A percentile compares a stretch with the other conserved stretches of the same genome.
phyloP scores from a whole-genome alignment of 2,113 vertebrate species.

The Cinclus cinclus region DNA sequence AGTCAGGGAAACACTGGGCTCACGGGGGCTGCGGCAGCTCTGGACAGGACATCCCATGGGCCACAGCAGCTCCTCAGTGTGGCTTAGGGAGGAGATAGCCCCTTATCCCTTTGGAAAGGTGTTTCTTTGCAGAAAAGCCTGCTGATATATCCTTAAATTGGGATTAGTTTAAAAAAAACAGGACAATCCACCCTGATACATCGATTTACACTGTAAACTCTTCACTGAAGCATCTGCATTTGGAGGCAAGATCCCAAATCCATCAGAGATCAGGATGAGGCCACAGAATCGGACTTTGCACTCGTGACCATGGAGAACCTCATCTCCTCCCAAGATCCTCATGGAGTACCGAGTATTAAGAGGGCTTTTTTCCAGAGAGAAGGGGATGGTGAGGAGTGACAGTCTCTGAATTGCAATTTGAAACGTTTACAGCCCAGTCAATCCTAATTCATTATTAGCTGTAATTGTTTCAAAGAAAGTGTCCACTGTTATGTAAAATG shows the following conservation, averaged over 20 bases:
- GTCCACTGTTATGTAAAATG: slow-evolving; percentile 76
- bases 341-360: not conserved
- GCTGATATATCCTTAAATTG: not conserved
- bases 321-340: not conserved
- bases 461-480: slow-evolving; percentile 75
- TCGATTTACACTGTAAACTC: not conserved
- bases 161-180: not conserved
- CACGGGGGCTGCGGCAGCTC: not conserved
- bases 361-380: slow-evolving; percentile 16
- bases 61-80: not conserved
- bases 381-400: slow-evolving; percentile 29
- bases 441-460: slow-evolving; percentile 73
- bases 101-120: not conserved
- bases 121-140: not conserved
- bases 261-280: not conserved
- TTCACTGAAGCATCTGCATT: not conserved
- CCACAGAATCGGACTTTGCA: rapidly evolving
- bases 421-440: slow-evolving; percentile 62
- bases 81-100: not conserved
- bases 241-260: not conserved
- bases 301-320: rapidly evolving
- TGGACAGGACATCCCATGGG: not conserved
- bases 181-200: not conserved
- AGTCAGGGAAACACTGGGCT: not conserved
- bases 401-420: slow-evolving; percentile 64